Conservation (phyloP, 1,140 invertebrate species). For the Holotrichia oblita region DNA sequence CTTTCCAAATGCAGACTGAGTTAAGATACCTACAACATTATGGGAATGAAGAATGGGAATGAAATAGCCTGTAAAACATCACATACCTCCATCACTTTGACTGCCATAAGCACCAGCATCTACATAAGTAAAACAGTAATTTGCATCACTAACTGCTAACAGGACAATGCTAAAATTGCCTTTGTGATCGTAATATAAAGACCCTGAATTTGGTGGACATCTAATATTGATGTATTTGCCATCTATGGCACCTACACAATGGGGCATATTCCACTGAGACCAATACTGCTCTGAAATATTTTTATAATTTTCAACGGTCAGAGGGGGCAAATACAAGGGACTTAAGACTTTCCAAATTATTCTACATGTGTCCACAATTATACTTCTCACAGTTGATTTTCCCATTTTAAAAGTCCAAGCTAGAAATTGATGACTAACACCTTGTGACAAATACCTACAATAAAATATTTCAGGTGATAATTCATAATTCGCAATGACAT, state of each 20-base stretch:
- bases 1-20: not conserved
- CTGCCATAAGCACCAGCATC: too few relatives aligned
- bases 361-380: conserved; percentile 41
- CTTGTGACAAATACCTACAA: conserved; percentile 11
- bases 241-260: conserved; percentile 37
- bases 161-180: conserved; percentile 55
- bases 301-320: conserved; percentile 23
- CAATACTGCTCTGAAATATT: conserved; percentile 21
- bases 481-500: not conserved
- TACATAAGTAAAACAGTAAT: conserved; percentile 45
- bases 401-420: conserved; percentile 5
- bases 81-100: too few relatives aligned
- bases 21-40: not conserved
- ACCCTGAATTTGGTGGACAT: conserved; percentile 44
- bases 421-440: conserved; percentile 28
- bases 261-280: conserved; percentile 21
- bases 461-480: not conserved
- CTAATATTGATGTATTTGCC: conserved; percentile 38
- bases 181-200: conserved; percentile 59
- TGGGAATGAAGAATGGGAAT: not conserved
- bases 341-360: conserved; percentile 40
- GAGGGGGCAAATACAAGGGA: conserved; percentile 30
- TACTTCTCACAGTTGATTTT: conserved; percentile 42
- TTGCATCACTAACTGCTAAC: conserved; percentile 55
- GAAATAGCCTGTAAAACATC: too few relatives aligned